Base-by-base conservation (phyloP, 2,888 invertebrate species). In the Micoletzkya japonica region DNA sequence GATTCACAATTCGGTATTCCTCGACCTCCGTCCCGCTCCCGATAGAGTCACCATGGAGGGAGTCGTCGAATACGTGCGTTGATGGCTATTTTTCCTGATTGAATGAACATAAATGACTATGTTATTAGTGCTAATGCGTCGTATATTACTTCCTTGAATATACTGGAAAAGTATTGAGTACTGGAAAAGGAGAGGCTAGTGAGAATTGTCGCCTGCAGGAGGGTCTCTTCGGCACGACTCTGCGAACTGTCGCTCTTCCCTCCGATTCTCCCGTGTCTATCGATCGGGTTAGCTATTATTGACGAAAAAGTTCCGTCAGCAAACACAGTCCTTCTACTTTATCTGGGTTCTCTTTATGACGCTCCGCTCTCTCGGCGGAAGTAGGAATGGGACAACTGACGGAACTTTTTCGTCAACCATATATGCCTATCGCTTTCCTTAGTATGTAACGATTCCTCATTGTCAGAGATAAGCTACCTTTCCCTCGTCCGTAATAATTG, bases 211-310 rank as follows among this genome's bases (percentile, higher is more conserved):
- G 10, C 32, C 36, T 75, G 28, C 56, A 76, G 73, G 49, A 70
- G 34, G 70, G 74, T 14, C 28, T 77, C 7, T 75, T 77, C 50
- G 77, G 77, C 26, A 66, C 68, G 17, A 69, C 77, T 2, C 64
- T 77, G 17, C 57, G 64, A 50, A 72, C 74, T 24, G 61, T 73
- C 61, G 72, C 73, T 44, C 77, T 74, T 2, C 77, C 77, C 6
- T 59, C 56, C 14, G 78, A 77, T 0, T 39, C 68, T n/a, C 68
- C 68, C 10, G 58, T 68, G 2, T 68, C 68, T 4, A 58, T 68
- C 34, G 68, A 68, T 49, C n/a, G 17, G 44, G 68, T 66, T 17
- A 30, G 52, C 1, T 10, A 24, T 14, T 24, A 39, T 49, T 26
- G 50, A 37, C 28, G 30, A 50, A n/a, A n/a, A n/a, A n/a, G n/a